Percentiles rank a stretch among this genome's conserved stretches.
Conservation (phyloP, 2,888 invertebrate genomes). For the Proisotoma minuta region DNA sequence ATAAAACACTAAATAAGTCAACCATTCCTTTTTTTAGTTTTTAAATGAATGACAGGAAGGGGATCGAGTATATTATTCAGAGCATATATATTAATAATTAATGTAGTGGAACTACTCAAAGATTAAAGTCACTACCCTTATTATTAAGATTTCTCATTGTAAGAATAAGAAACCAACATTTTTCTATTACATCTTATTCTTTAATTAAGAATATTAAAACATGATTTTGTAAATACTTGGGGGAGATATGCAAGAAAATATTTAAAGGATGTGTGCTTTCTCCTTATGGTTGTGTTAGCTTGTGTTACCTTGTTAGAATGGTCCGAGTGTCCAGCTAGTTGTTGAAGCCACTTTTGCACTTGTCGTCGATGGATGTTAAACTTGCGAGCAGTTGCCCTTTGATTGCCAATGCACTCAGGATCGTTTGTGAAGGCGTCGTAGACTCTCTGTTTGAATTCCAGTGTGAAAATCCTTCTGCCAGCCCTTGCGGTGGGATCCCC, state of each 20-base stretch:
- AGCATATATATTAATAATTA: no score
- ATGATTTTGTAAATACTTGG: no score
- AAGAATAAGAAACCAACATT: no score
- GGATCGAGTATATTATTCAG: not conserved
- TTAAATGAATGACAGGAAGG: slow-evolving; percentile 11
- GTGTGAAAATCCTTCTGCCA: slow-evolving; percentile 73
- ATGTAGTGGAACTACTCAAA: no score
- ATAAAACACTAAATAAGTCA: not conserved
- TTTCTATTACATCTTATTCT: no score
- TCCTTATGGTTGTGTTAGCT: no score
- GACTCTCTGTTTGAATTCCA: slow-evolving; percentile 83
- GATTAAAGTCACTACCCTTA: no score
- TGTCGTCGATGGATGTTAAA: slow-evolving; percentile 84
- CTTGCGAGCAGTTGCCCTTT: slow-evolving; percentile 82
- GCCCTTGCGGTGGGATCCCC: slow-evolving; percentile 13
- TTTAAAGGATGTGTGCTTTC: slow-evolving; percentile 1
- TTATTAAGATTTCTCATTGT: no score
- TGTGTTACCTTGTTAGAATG: slow-evolving; percentile 2
- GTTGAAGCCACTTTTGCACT: slow-evolving; percentile 85
- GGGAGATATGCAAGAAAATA: no score
- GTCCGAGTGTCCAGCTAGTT: slow-evolving; percentile 12
- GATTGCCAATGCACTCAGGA: slow-evolving; percentile 81
- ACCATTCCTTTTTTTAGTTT: not conserved
- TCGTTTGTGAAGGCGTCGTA: slow-evolving; percentile 80
- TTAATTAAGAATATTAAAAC: no score